phyloP scores from a whole-genome alignment of 2,888 invertebrate genomes.

The Rutpela maculata region DNA sequence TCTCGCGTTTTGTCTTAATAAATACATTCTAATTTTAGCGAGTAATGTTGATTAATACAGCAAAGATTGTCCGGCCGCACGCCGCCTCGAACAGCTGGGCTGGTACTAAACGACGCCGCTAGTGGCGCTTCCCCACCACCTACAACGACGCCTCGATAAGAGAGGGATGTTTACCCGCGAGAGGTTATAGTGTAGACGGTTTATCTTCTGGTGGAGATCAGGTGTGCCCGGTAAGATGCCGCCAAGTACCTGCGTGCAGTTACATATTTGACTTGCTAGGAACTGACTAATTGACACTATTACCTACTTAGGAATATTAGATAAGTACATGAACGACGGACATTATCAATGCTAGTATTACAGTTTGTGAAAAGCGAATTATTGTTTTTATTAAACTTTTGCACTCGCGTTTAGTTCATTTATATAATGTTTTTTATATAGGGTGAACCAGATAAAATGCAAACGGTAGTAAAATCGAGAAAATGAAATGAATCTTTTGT shows the following conservation, averaged over 20 bases:
- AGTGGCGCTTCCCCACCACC: conserved; percentile 70
- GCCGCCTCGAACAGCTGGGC: conserved; percentile 66
- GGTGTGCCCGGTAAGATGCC: conserved; percentile 42
- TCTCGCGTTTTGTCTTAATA: conserved; percentile 40
- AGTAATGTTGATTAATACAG: conserved; percentile 53
- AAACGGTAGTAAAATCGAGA: too few relatives aligned
- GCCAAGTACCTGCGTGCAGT: conserved; percentile 1
- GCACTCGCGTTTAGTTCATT: too few relatives aligned
- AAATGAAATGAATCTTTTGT: too few relatives aligned
- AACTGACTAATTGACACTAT: conserved; percentile 17
- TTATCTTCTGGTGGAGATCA: conserved; percentile 47
- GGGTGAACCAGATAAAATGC: too few relatives aligned
- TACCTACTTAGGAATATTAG: conserved; percentile 19
- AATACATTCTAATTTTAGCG: conserved; percentile 57
- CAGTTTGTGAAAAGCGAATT: too few relatives aligned
- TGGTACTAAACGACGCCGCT: conserved; percentile 68
- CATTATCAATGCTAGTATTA: too few relatives aligned
- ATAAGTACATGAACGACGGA: background rate
- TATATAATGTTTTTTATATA: too few relatives aligned
- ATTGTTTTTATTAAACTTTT: too few relatives aligned
- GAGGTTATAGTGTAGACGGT: conserved; percentile 47
- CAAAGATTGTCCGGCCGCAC: conserved; percentile 59
- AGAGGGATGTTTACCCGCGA: conserved; percentile 57
- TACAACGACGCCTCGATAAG: conserved; percentile 72
- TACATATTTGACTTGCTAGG: background rate